Evolutionary conservation across 1,140 invertebrate genomes (phyloP), one percentile per base, ranked within the genome.

Genomic region (Caenorhabditis brenneri): DNA sequence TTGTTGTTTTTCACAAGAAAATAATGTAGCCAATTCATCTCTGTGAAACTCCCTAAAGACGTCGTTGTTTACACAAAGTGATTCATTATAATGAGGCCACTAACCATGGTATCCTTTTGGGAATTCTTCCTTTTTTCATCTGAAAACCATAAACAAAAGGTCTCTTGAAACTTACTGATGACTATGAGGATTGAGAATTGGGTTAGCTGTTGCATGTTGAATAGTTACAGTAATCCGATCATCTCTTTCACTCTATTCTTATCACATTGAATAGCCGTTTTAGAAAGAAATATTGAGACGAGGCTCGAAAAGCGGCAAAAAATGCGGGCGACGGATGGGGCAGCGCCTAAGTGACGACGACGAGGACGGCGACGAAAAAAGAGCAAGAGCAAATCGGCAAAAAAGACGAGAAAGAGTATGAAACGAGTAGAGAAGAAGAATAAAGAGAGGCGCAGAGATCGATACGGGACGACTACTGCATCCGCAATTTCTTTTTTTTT

Each of bases 301-400:
- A n/a, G n/a, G 65, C 65, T 74, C 65, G 42, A 46, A 74, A 39
- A 3, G 15, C 22, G 65, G 4, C 33, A 42, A 74, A 65, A 58
- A 29, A 29, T n/a, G 53, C 31, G 31, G 31, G 36, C 24, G 55
- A 58, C 55, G 55, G 33, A 65, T 65, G 58, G 58, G 58, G 58
- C 58, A 33, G 33, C 58, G 65, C 36, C 65, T 74, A 74, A 74
- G 65, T 74, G 65, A 74, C 65, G 36, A 74, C 65, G 33, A 74
- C 65, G 29, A n/a, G n/a, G n/a, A 36, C 58, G 58, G 31, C 22
- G 58, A 65, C 58, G 58, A 74, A 74, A 74, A 74, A 74, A 74
- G 58, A 65, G 58, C 31, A 65, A 74, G 65, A 74, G 65, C 65
- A 74, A 74, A 74, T 74, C 65, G 65, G 65, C 65, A 74, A 74